Evolutionary conservation across 1,140 invertebrate genomes (phyloP).

Genomic region (Sipha flava): DNA sequence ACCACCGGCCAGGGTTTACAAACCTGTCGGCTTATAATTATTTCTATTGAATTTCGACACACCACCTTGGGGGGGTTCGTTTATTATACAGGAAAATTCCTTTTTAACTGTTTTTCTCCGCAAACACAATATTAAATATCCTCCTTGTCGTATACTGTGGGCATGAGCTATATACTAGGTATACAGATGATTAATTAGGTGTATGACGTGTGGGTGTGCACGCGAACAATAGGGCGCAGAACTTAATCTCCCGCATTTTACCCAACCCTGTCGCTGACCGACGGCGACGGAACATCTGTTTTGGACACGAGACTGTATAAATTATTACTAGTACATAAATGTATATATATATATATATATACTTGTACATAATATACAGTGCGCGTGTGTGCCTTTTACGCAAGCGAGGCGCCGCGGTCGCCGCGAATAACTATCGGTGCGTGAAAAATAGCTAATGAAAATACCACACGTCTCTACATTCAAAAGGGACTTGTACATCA

Average conservation of each 20-base stretch:
- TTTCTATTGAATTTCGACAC: not conserved
- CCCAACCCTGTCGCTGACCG: slow-evolving; percentile 1
- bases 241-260: slow-evolving; percentile 8
- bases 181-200: slow-evolving; percentile 15
- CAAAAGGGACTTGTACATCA: too few species aligned
- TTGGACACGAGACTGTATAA: slow-evolving; percentile 22
- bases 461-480: too few species aligned
- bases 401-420: not conserved
- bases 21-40: not conserved
- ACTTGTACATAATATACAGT: not conserved
- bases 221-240: not conserved
- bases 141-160: not conserved
- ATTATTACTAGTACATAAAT: not conserved
- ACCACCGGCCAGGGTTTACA: not conserved
- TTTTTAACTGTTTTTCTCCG: not conserved
- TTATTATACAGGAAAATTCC: not conserved
- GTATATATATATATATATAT: not conserved
- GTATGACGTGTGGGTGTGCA: not conserved
- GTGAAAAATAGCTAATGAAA: not conserved
- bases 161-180: not conserved
- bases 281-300: slow-evolving; percentile 10
- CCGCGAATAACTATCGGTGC: not conserved
- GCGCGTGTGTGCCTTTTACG: not conserved
- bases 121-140: not conserved
- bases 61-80: not conserved